Evolutionary conservation across 2,888 invertebrate genomes (phyloP).

Genomic region (Oscheius myriophilus): DNA sequence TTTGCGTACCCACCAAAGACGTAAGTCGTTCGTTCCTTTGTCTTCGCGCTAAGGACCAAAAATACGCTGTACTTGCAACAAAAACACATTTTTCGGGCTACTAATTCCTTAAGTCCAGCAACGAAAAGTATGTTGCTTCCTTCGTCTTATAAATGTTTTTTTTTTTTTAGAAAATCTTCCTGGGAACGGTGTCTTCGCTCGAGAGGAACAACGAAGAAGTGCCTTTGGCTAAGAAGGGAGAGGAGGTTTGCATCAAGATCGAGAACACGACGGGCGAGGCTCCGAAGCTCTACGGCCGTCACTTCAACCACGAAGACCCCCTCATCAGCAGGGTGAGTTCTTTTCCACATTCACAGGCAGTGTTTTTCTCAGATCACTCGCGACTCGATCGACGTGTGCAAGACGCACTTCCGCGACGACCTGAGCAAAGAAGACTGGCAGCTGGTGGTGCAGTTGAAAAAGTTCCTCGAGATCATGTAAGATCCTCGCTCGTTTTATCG

Average conservation of each 20-base stretch:
- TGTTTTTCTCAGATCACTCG: slow-evolving; percentile 84
- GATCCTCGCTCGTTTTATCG: background rate
- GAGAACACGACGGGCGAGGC: slow-evolving; percentile 96
- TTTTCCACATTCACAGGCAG: background rate
- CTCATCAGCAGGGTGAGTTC: slow-evolving; percentile 82
- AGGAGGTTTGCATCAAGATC: slow-evolving; percentile 79
- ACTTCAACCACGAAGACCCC: slow-evolving; percentile 95
- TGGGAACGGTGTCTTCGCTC: slow-evolving; percentile 93
- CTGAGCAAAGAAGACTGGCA: slow-evolving; percentile 96
- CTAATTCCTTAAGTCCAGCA: too few species aligned
- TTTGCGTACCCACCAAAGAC: slow-evolving; percentile 96
- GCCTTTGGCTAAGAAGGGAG: slow-evolving; percentile 90
- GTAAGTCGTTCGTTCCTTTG: slow-evolving; percentile 29
- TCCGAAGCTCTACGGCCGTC: slow-evolving; percentile 97
- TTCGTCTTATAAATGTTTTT: too few species aligned
- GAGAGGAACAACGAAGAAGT: slow-evolving; percentile 94
- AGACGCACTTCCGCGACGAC: slow-evolving; percentile 98
- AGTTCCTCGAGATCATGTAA: slow-evolving; percentile 84
- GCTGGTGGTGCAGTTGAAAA: slow-evolving; percentile 96
- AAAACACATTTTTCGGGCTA: too few species aligned
- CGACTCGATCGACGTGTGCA: slow-evolving; percentile 98
- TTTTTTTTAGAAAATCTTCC: slow-evolving; percentile 87
- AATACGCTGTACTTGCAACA: too few species aligned
- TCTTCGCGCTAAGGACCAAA: too few species aligned
- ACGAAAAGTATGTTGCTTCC: too few species aligned